A percentile compares a stretch with the other conserved stretches of the same genome.
Conservation (phyloP, 1,140 invertebrate species). For the Euschistus heros region DNA sequence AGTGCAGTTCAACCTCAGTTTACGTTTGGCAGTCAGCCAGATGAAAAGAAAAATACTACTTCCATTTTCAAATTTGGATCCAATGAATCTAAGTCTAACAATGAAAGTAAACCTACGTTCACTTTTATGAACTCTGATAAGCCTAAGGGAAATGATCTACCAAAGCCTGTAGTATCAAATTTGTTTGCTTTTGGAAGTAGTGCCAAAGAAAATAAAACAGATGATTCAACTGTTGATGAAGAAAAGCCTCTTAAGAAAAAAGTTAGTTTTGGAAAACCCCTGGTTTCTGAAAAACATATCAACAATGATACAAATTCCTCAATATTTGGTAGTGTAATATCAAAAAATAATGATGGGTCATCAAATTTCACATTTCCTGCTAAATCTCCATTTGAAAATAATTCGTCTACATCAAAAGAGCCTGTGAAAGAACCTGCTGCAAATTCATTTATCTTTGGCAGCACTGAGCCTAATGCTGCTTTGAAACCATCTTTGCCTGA, state of each 20-base stretch:
- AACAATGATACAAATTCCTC: not conserved
- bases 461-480: not conserved
- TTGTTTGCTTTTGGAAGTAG: not conserved
- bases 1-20: not conserved
- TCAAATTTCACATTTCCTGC: not conserved
- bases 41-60: not conserved
- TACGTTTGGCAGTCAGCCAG: not conserved
- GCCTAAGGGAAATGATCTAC: not conserved
- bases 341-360: not conserved
- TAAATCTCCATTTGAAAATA: not conserved
- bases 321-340: not conserved
- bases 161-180: not conserved
- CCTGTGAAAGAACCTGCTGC: not conserved
- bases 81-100: not conserved
- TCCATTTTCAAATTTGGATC: not conserved
- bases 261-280: constrained; percentile 20
- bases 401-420: not conserved
- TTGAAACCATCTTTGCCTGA: not conserved
- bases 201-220: not conserved
- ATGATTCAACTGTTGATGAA: not conserved
- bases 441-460: constrained; percentile 5
- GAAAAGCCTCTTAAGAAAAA: constrained; percentile 21
- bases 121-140: constrained; percentile 11
- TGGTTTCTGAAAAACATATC: constrained; percentile 5
- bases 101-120: not conserved